phyloP scores from a whole-genome alignment of 2,888 invertebrate genomes.

The Adelphocoris suturalis region DNA sequence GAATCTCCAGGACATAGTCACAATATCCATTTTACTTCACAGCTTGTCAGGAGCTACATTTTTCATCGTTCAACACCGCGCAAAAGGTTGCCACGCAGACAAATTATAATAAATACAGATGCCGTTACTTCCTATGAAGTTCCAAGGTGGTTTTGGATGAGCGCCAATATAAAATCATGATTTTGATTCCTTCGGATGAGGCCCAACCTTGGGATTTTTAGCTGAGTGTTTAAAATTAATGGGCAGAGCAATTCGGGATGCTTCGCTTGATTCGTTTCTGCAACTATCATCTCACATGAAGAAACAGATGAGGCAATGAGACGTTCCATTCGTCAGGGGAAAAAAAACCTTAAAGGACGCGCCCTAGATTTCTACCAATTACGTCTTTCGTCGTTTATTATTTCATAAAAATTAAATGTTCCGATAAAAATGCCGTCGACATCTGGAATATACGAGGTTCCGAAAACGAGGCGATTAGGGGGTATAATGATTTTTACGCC shows the following conservation, averaged over 20 bases:
- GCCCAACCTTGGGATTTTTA: background rate
- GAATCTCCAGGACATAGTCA: background rate
- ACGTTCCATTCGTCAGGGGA: background rate
- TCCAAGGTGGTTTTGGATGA: constrained; percentile 17
- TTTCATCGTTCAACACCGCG: constrained; percentile 19
- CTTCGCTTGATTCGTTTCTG: constrained; percentile 6
- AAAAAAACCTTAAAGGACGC: background rate
- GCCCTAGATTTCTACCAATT: constrained; percentile 9
- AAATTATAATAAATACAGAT: constrained; percentile 5
- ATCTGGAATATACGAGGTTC: background rate
- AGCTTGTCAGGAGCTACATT: background rate
- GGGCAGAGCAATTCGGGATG: background rate
- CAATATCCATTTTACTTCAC: background rate
- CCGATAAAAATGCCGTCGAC: background rate
- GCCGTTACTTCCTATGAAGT: background rate
- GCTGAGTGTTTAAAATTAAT: constrained; percentile 32
- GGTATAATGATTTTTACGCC: constrained; percentile 6
- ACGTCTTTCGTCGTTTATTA: background rate
- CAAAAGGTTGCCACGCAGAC: constrained; percentile 16
- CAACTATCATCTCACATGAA: constrained; percentile 9
- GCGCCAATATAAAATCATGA: constrained; percentile 31
- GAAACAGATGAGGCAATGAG: background rate
- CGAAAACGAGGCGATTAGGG: constrained; percentile 9
- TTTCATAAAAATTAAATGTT: background rate
- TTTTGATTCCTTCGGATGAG: constrained; percentile 20